Percentiles rank a stretch among this genome's conserved stretches.
These are phyloP conservation scores for Upupa epops DNA, from an alignment of 2,113 vertebrate species.

Conservation along the genomic window DNA sequence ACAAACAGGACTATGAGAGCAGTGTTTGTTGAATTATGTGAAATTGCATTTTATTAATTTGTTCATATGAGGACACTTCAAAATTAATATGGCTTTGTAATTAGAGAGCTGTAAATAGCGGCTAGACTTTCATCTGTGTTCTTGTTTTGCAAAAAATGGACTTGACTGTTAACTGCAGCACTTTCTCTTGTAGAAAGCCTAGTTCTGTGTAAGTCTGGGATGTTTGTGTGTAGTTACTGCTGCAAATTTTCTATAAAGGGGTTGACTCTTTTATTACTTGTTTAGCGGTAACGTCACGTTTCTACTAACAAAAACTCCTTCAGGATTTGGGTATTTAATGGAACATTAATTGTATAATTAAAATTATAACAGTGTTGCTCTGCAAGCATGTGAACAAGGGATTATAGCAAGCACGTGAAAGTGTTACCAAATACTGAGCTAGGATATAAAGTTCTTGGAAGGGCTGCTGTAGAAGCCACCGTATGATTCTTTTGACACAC, in stretches of 20 bases:
- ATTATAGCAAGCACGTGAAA: constrained; percentile 81
- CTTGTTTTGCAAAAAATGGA: constrained; percentile 55
- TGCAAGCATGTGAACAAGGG: constrained; percentile 82
- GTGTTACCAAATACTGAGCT: constrained; percentile 78
- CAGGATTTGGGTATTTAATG: constrained; percentile 79
- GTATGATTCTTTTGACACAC: constrained; percentile 88
- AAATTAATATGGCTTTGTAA: constrained; percentile 47
- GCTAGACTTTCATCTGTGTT: constrained; percentile 37
- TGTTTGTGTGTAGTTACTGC: constrained; percentile 75
- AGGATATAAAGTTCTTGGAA: constrained; percentile 89
- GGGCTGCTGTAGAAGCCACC: constrained; percentile 85
- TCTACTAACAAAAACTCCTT: constrained; percentile 88
- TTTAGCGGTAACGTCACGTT: constrained; percentile 99
- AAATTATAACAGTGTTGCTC: constrained; percentile 80
- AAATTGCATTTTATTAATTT: constrained; percentile 42
- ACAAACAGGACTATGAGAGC: constrained; percentile 42
- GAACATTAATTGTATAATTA: constrained; percentile 79
- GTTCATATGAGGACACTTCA: constrained; percentile 30
- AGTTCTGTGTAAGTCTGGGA: constrained; percentile 72
- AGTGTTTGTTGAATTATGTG: constrained; percentile 37
- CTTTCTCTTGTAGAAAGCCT: constrained; percentile 72
- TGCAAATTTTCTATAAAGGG: constrained; percentile 84
- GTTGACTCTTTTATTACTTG: constrained; percentile 99
- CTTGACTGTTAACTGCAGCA: constrained; percentile 53
- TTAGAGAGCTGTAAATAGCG: constrained; percentile 59